Base-by-base conservation (phyloP, 2,888 invertebrate genomes). In the Rhorus exstirpatorius region DNA sequence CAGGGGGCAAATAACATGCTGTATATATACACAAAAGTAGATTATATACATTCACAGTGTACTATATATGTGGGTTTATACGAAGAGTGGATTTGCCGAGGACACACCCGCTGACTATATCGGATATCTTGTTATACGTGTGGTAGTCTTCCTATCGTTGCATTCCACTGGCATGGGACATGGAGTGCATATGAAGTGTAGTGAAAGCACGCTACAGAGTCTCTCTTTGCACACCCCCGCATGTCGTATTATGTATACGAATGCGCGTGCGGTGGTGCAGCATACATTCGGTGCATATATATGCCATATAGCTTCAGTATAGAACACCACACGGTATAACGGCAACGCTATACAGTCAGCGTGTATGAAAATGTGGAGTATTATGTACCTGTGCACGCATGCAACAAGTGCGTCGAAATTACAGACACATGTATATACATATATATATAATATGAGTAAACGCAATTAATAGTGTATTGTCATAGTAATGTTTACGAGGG, bases 381-480 rank as follows among this genome's bases (percentile, higher is more conserved):
- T 79, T 44, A 67, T 65, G 41, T 61, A 21, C 7, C 58, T 79
- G 88, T 88, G 89, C 87, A 91, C 89, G 91, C 90, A 91, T 90
- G 91, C 92, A 92, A 92, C 92, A 92, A 92, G 92, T 92, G 91
- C 92, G 91, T 90, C 88, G 85, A 88, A 91, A 91, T 91, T 90
- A 90, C 90, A 92, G 88, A 31, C 65, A 85, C 86, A 88, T 51
- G 10, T 49, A 44, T 55, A 65, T 21, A 41, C 2, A 60, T 46
- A 46, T 46, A 4, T 46, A 17, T 12, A 41, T 71, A 19, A 17
- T 55, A 17, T 49, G 63, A n/a, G n/a, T n/a, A n/a, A n/a, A n/a
- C n/a, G n/a, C n/a, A n/a, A 49, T 14, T 8, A 53, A 58, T 19
- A 24, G 41, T 51, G 19, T 24, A 51, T 53, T 24, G 12, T n/a